Base-by-base conservation (phyloP, 2,888 invertebrate genomes). In the Coenonympha glycerion region DNA sequence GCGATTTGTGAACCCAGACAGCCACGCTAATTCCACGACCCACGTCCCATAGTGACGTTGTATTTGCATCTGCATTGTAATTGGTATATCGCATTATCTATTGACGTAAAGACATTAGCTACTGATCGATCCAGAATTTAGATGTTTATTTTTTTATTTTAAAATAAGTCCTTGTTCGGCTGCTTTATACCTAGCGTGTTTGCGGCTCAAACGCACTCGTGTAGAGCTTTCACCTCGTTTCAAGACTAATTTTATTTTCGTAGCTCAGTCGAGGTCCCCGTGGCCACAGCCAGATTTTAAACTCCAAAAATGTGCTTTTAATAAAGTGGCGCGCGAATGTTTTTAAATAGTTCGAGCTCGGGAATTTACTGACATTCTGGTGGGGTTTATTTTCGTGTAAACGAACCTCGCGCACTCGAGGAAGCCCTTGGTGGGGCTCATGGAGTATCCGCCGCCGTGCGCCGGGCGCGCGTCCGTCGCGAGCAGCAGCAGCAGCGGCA, bases 351-450 rank as follows among this genome's bases (percentile, higher is more conserved):
- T 53, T 19, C 31, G n/a, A 52, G 45, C 49, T 36, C 22, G 13
- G 3, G 19, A 21, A 19, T 33, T 33, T 1, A 33, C 6, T 11
- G 3, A 3, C 11, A 36, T 3, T 21, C 11, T 36, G 6, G 3
- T 16, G 3, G 19, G 19, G 18, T 33, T 16, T 33, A 9, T 19
- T 40, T 30, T 22, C 6, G n/a, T 22, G 11, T 46, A 21, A 61
- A 75, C 86, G 74, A 84, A 87, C 87, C 87, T 87, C 59, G 87
- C 86, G 66, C 87, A 87, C 63, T 86, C 86, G 33, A 87, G 77
- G 57, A 87, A 66, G 63, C 84, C 87, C 72, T 77, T 80, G 66
- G 81, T 78, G 56, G 82, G 75, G 36, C 76, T 66, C 59, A 80
- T 78, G 55, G 75, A 45, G n/a, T 6, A 73, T 63, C 79, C 76